These are phyloP conservation scores for Cassiopea xamachana DNA, from an alignment of 30 jellyfish, hydroid and myxozoan species.

Conservation along the genomic window DNA sequence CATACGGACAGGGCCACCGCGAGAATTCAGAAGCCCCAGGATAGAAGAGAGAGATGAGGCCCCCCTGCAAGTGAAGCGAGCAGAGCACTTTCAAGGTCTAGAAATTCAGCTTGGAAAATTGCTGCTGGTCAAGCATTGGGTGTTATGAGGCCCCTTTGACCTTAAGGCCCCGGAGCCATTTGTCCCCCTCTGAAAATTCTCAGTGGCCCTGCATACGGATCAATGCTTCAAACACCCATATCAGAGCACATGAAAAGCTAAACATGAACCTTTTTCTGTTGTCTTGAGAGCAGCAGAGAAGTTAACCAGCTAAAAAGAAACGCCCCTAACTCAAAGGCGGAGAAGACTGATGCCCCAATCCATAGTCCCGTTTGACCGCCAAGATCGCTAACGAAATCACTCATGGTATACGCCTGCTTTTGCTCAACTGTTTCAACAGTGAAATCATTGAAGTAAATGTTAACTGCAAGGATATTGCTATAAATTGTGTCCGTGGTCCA, in stretches of 20 bases:
- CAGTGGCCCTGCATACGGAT: no score
- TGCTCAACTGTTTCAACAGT: constrained; percentile 54
- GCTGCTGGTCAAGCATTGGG: no score
- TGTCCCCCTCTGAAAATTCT: no score
- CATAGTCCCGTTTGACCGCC: constrained; percentile 70
- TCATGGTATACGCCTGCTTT: constrained; percentile 12
- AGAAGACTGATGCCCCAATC: constrained; percentile 72
- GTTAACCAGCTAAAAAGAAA: not conserved
- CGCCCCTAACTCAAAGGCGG: constrained; percentile 35
- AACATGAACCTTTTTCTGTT: not conserved
- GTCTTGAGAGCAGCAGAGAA: not conserved
- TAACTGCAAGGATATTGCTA: constrained; percentile 11
- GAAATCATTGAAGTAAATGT: constrained; percentile 42
- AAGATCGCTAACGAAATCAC: constrained; percentile 44
- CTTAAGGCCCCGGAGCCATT: no score
- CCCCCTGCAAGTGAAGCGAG: no score
- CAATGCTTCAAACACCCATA: no score
- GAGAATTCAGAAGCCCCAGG: no score
- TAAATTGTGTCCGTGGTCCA: constrained; percentile 25
- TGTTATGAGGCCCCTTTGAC: no score
- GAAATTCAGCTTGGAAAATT: no score
- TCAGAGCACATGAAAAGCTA: not conserved
- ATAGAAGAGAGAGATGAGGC: no score
- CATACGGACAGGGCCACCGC: no score
- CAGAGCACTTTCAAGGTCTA: no score